Conservation (phyloP, 2,888 invertebrate genomes). For the Drosophila emarginata region DNA sequence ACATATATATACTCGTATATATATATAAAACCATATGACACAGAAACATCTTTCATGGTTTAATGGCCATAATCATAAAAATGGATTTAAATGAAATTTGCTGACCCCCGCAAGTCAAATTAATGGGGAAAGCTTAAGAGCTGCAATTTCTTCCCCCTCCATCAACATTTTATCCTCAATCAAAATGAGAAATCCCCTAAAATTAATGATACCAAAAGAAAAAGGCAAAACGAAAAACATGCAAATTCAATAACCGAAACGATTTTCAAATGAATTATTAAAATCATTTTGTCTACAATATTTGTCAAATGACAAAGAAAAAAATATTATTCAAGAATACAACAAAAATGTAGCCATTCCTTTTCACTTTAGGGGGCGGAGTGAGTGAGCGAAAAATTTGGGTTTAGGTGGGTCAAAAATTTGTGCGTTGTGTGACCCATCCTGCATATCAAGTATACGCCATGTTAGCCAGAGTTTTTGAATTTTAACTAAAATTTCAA, state of each 20-base stretch:
- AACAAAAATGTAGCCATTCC: neutral
- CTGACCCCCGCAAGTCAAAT: constrained; percentile 65
- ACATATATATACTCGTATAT: neutral
- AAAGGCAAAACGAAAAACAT: constrained; percentile 10
- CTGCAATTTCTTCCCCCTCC: neutral
- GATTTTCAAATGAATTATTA: constrained; percentile 58
- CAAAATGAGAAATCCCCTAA: constrained; percentile 59
- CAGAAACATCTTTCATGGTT: constrained; percentile 42
- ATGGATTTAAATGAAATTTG: constrained; percentile 69
- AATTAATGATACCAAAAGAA: constrained; percentile 16
- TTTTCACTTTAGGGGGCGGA: neutral
- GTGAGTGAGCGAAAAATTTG: neutral
- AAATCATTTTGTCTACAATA: constrained; percentile 47
- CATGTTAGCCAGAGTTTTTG: constrained; percentile 44
- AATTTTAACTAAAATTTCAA: constrained; percentile 49
- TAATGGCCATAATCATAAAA: constrained; percentile 68
- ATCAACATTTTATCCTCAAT: neutral
- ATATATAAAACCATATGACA: constrained; percentile 15
- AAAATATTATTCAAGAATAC: neutral
- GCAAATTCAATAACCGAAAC: constrained; percentile 34
- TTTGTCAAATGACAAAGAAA: neutral
- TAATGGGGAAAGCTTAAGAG: constrained; percentile 62
- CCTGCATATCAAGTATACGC: constrained; percentile 69
- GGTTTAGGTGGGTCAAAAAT: neutral
- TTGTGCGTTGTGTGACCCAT: constrained; percentile 26